These are phyloP conservation scores for Erpornis zantholeuca DNA, from an alignment of 2,113 vertebrate genomes.

Conservation along the genomic window DNA sequence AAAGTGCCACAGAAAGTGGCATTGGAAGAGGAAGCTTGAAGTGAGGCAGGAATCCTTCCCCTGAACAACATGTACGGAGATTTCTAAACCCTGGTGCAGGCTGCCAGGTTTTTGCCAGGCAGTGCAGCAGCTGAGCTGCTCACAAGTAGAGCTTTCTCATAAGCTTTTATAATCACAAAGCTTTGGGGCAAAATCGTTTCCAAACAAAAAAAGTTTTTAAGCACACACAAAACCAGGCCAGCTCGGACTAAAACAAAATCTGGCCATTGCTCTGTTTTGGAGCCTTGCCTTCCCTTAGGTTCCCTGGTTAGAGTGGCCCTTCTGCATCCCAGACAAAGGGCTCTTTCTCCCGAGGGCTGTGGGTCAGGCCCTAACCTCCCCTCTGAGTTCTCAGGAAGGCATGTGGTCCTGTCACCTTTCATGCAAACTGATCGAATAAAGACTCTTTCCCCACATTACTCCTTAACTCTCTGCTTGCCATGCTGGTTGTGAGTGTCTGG, in stretches of 20 bases:
- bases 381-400: background rate
- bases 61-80: constrained; percentile 1
- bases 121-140: constrained; percentile 55
- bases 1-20: constrained; percentile 33
- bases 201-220: constrained; percentile 50
- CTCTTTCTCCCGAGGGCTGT: constrained; percentile 19
- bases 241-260: constrained; percentile 5
- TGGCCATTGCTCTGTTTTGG: background rate
- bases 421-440: background rate
- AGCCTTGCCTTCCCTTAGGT: constrained; percentile 22
- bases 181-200: constrained; percentile 43
- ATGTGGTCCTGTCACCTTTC: background rate
- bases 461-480: background rate
- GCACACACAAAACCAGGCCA: constrained; percentile 22
- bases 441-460: background rate
- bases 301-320: background rate
- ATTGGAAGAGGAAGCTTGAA: constrained; percentile 9
- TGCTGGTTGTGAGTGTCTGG: background rate
- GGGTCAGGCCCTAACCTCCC: background rate
- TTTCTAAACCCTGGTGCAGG: constrained; percentile 21
- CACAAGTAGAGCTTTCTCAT: constrained; percentile 51
- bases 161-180: constrained; percentile 55
- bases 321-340: constrained; percentile 20
- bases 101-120: constrained; percentile 63
- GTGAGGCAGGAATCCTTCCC: constrained; percentile 16